These are phyloP conservation scores for Myopa testacea DNA, from an alignment of 2,888 invertebrate genomes.

Conservation along the genomic window DNA sequence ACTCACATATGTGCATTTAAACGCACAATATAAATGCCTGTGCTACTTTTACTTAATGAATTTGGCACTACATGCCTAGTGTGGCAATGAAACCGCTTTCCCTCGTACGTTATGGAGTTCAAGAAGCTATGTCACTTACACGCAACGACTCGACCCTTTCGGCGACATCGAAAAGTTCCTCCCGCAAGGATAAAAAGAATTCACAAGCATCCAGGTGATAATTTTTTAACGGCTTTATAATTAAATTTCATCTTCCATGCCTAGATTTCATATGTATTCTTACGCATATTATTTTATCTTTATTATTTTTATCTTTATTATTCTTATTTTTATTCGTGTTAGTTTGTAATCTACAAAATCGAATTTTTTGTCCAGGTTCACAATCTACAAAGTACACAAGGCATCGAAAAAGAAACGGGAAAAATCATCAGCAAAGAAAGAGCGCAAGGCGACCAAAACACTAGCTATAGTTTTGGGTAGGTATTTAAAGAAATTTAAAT, in stretches of 20 bases:
- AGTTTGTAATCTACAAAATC: too few species aligned
- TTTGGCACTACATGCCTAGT: constrained; percentile 53
- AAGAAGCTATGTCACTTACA: constrained; percentile 68
- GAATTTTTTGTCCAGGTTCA: constrained; percentile 73
- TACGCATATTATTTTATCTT: too few species aligned
- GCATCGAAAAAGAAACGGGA: constrained; percentile 94
- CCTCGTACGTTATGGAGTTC: constrained; percentile 67
- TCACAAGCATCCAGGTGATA: constrained; percentile 69
- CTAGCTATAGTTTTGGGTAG: constrained; percentile 97
- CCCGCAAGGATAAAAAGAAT: constrained; percentile 69
- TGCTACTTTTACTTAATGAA: neutral
- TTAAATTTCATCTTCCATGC: neutral
- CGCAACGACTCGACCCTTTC: constrained; percentile 73
- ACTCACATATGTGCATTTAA: neutral
- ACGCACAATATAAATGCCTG: neutral
- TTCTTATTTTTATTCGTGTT: neutral
- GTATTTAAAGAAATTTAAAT: constrained; percentile 55
- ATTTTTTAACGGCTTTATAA: constrained; percentile 26
- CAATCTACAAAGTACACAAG: constrained; percentile 93
- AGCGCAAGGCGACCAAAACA: constrained; percentile 98
- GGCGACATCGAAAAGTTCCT: constrained; percentile 69
- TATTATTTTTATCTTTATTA: too few species aligned
- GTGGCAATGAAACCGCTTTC: constrained; percentile 76
- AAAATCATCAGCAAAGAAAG: constrained; percentile 92
- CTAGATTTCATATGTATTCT: too few species aligned